Conservation (phyloP, 2,797 vertebrate genomes). For the Nannoperca obscura region DNA sequence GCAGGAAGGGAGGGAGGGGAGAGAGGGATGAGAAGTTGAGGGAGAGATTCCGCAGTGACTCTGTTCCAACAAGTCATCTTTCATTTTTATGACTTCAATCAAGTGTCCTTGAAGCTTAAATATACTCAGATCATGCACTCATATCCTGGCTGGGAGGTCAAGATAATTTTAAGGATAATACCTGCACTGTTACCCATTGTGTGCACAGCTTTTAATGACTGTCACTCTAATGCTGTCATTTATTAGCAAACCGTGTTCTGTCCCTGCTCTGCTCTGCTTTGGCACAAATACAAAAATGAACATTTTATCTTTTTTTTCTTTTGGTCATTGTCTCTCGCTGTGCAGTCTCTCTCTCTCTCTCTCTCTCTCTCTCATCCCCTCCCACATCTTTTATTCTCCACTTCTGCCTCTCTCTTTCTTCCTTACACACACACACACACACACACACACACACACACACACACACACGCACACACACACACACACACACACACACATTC, state of each 20-base stretch:
- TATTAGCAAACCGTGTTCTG: conserved; percentile 43
- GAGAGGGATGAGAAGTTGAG: conserved; percentile 63
- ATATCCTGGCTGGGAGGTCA: conserved; percentile 52
- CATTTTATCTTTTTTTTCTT: conserved; percentile 19
- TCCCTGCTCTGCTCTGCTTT: conserved; percentile 22
- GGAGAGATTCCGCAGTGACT: conserved; percentile 79
- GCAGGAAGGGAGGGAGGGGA: conserved; percentile 5
- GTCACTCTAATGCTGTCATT: conserved; percentile 40
- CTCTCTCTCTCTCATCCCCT: conserved; percentile 4
- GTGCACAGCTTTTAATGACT: conserved; percentile 47
- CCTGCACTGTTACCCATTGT: conserved; percentile 31
- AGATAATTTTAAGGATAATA: conserved; percentile 55
- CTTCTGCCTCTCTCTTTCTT: conserved; percentile 14
- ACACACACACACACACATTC: conserved; percentile 7
- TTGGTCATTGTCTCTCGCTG: conserved; percentile 23
- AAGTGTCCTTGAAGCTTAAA: conserved; percentile 82
- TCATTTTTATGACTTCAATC: conserved; percentile 84
- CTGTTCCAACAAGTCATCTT: conserved; percentile 80
- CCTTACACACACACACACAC: not conserved
- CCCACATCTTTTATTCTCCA: conserved; percentile 37
- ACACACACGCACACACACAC: conserved; percentile 11
- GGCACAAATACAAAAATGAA: conserved; percentile 54
- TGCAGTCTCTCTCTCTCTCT: conserved; percentile 1
- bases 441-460: conserved; percentile 2
- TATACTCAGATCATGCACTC: conserved; percentile 66